Conservation (phyloP, 2,888 invertebrate genomes). For the Apamea anceps region DNA sequence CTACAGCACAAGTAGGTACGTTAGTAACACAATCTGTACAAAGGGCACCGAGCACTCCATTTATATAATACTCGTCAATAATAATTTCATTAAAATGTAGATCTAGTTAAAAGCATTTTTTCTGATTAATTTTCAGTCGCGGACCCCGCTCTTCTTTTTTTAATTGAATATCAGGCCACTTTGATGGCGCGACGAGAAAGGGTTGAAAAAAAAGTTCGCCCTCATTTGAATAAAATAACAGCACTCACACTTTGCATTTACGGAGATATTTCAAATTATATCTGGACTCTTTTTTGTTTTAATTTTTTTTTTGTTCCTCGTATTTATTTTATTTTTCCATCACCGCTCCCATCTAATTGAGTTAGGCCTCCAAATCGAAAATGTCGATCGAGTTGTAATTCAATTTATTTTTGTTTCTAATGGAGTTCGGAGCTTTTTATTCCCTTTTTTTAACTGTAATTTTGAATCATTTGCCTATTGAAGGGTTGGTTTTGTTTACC, state of each 20-base stretch:
- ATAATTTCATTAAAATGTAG: slow-evolving; percentile 91
- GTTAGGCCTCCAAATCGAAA: slow-evolving; percentile 90
- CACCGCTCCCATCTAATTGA: slow-evolving; percentile 89
- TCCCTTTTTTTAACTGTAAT: slow-evolving; percentile 85
- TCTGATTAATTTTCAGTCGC: slow-evolving; percentile 91
- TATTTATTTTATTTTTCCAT: slow-evolving; percentile 91
- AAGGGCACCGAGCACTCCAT: slow-evolving; percentile 78
- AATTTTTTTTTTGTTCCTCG: slow-evolving; percentile 87
- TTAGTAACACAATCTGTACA: slow-evolving; percentile 83
- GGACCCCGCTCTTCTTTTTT: slow-evolving; percentile 88
- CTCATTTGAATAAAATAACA: slow-evolving; percentile 91
- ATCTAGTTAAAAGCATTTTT: slow-evolving; percentile 91
- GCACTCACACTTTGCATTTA: slow-evolving; percentile 90
- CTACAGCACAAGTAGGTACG: slow-evolving; percentile 48
- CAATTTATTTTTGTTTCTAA: slow-evolving; percentile 91
- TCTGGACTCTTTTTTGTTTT: slow-evolving; percentile 89
- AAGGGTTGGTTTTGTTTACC: slow-evolving; percentile 78
- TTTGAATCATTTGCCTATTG: slow-evolving; percentile 84
- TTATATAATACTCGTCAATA: slow-evolving; percentile 90
- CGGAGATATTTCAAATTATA: slow-evolving; percentile 91
- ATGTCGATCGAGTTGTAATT: slow-evolving; percentile 90
- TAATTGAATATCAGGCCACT: slow-evolving; percentile 91
- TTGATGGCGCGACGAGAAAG: slow-evolving; percentile 89
- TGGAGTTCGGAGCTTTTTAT: slow-evolving; percentile 87
- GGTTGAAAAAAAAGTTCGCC: slow-evolving; percentile 89